These are phyloP conservation scores for Murina feae DNA, from an alignment of 2,113 vertebrate genomes.

Conservation along the genomic window DNA sequence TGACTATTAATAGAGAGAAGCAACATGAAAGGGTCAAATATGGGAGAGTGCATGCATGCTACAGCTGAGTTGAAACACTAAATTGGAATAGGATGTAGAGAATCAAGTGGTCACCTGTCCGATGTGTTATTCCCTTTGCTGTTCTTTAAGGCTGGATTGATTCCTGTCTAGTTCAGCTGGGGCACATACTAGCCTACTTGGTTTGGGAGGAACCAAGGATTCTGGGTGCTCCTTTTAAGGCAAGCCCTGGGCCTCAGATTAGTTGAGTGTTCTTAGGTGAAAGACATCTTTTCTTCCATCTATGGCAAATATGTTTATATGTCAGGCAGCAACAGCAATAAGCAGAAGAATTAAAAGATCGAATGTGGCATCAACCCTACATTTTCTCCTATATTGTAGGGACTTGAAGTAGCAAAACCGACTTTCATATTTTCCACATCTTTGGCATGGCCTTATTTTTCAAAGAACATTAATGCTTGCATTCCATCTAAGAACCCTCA, in stretches of 20 bases:
- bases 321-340: background rate
- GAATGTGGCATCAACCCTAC: background rate
- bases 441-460: background rate
- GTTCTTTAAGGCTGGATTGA: background rate
- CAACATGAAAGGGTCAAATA: background rate
- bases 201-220: background rate
- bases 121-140: background rate
- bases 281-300: background rate
- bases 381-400: background rate
- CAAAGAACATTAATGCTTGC: background rate
- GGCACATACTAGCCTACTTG: background rate
- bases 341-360: background rate
- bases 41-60: background rate
- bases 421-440: background rate
- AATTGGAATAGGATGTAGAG: background rate
- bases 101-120: background rate
- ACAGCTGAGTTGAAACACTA: background rate
- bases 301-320: background rate
- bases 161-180: background rate
- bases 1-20: conserved; percentile 51
- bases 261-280: background rate
- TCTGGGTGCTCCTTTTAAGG: background rate
- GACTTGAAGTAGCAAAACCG: background rate
- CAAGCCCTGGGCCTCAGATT: background rate
- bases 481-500: background rate